Conservation (phyloP, 2,113 vertebrate genomes). For the Lethenteron reissneri region DNA sequence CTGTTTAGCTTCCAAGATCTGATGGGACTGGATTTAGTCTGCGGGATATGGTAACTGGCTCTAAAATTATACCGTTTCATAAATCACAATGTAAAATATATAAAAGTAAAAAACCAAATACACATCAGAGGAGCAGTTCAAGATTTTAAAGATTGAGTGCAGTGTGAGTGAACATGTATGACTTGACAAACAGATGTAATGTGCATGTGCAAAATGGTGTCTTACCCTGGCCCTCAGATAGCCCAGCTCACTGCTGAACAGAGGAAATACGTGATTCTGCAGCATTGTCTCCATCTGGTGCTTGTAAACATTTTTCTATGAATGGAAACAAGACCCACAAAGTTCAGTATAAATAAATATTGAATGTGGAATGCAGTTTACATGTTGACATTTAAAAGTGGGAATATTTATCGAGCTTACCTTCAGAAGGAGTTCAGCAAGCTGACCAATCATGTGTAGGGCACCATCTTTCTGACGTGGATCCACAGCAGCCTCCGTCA, state of each 20-base stretch:
- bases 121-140: no score
- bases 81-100: no score
- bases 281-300: conserved; percentile 99
- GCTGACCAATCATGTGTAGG: conserved; percentile 91
- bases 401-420: conserved; percentile 21
- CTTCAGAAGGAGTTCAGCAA: conserved; percentile 94
- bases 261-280: conserved; percentile 86
- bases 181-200: no score
- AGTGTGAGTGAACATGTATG: no score
- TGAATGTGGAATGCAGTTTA: not conserved
- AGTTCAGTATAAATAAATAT: not conserved
- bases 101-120: no score
- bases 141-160: no score
- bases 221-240: conserved; percentile 96
- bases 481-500: conserved; percentile 64
- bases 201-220: not conserved
- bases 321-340: no score
- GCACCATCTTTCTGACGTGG: conserved; percentile 95
- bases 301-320: conserved; percentile 93
- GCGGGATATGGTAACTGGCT: no score
- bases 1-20: no score
- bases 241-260: conserved; percentile 79
- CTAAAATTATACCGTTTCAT: no score
- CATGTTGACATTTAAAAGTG: not conserved
- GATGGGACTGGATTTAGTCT: no score